These are phyloP conservation scores for Drosophila helvetica DNA, from an alignment of 2,888 invertebrate genomes.

Conservation along the genomic window DNA sequence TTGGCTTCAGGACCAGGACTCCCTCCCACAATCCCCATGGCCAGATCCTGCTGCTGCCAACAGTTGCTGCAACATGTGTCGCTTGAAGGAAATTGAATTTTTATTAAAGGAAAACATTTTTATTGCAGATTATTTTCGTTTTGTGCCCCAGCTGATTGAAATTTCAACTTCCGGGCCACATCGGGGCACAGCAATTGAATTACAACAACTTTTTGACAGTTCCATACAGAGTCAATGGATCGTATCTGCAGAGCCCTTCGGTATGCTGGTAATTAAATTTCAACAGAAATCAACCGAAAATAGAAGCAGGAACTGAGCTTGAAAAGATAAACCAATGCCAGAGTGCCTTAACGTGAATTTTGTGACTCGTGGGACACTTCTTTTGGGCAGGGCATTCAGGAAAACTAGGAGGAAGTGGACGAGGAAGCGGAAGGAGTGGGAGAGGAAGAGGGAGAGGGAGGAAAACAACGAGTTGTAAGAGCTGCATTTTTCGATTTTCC, in stretches of 20 bases:
- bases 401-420: background rate
- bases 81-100: slow-evolving; percentile 81
- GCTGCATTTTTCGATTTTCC: slow-evolving; percentile 51
- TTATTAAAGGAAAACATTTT: slow-evolving; percentile 82
- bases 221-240: background rate
- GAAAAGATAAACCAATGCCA: background rate
- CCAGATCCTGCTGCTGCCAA: slow-evolving; percentile 23
- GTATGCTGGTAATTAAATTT: slow-evolving; percentile 62
- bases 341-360: background rate
- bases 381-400: background rate
- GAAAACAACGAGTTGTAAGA: slow-evolving; percentile 5
- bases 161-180: slow-evolving; percentile 58
- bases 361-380: background rate
- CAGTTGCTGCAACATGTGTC: slow-evolving; percentile 72
- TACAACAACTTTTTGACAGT: slow-evolving; percentile 41
- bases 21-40: slow-evolving; percentile 24
- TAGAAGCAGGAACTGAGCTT: background rate
- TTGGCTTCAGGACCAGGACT: slow-evolving; percentile 26
- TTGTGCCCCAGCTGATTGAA: slow-evolving; percentile 64
- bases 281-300: slow-evolving; percentile 4
- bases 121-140: slow-evolving; percentile 79
- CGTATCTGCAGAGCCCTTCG: background rate
- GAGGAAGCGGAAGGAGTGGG: background rate
- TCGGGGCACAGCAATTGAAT: slow-evolving; percentile 58
- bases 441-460: background rate